These are phyloP conservation scores for Andrena fulva DNA, from an alignment of 2,888 invertebrate genomes.

Conservation along the genomic window DNA sequence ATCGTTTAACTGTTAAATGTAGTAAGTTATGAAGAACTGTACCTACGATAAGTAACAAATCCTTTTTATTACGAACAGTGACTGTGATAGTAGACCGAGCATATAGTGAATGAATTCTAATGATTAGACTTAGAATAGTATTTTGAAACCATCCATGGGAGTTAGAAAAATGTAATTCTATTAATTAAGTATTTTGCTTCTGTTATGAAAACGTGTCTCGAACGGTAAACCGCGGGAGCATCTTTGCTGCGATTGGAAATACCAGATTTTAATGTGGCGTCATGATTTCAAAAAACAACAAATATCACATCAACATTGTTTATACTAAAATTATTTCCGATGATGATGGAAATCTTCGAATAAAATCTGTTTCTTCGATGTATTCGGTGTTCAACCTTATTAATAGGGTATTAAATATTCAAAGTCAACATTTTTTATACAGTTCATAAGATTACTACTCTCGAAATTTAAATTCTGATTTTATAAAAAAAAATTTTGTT, in stretches of 20 bases:
- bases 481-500: too few relatives aligned
- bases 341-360: too few relatives aligned
- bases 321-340: too few relatives aligned
- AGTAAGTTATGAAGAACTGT: constrained; percentile 11
- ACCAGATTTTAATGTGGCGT: background rate
- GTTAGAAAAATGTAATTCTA: background rate
- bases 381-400: too few relatives aligned
- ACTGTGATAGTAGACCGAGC: constrained; percentile 57
- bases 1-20: constrained; percentile 11
- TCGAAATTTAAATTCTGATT: too few relatives aligned
- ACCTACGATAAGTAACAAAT: constrained; percentile 18
- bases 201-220: background rate
- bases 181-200: background rate
- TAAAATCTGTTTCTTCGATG: too few relatives aligned
- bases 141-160: background rate
- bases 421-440: background rate
- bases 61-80: constrained; percentile 43
- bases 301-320: background rate
- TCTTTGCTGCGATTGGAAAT: background rate
- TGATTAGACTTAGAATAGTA: constrained; percentile 18
- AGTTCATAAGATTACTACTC: background rate
- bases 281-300: background rate
- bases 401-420: background rate
- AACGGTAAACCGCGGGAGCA: background rate
- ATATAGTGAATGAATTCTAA: constrained; percentile 32